phyloP scores from a whole-genome alignment of 2,797 vertebrate species.

The Natrix natrix region DNA sequence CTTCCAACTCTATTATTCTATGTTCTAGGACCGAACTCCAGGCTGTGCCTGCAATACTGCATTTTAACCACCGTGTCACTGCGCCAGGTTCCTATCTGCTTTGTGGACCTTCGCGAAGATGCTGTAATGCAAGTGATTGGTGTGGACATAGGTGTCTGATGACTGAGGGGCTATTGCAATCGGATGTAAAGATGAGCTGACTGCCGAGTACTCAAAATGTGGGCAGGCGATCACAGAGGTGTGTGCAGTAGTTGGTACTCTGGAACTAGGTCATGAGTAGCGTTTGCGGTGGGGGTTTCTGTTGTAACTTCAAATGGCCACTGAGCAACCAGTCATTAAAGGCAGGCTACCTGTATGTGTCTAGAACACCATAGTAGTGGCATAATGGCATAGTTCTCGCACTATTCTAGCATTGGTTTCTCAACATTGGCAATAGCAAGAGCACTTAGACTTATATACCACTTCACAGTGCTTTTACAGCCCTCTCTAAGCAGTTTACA shows the following conservation, averaged over 20 bases:
- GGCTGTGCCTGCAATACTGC: not conserved
- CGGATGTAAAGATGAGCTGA: not conserved
- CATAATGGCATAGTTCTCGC: not conserved
- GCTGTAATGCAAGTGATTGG: not conserved
- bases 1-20: not conserved
- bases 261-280: too few relatives aligned
- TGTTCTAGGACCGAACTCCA: not conserved
- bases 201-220: not conserved
- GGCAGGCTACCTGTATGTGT: not conserved
- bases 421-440: not conserved
- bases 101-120: not conserved
- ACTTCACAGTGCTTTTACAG: too few relatives aligned
- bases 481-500: too few relatives aligned
- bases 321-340: not conserved
- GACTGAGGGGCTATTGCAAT: not conserved
- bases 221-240: too few relatives aligned
- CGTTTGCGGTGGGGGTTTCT: too few relatives aligned
- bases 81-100: not conserved
- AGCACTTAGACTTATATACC: too few relatives aligned
- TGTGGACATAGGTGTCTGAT: not conserved
- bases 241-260: too few relatives aligned
- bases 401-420: not conserved
- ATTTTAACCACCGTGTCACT: not conserved
- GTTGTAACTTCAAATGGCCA: too few relatives aligned
- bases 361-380: not conserved